A percentile compares a stretch with the other conserved stretches of the same genome.
Evolutionary conservation across 2,888 invertebrate species (phyloP).

Genomic region (Syrista parreyssii): DNA sequence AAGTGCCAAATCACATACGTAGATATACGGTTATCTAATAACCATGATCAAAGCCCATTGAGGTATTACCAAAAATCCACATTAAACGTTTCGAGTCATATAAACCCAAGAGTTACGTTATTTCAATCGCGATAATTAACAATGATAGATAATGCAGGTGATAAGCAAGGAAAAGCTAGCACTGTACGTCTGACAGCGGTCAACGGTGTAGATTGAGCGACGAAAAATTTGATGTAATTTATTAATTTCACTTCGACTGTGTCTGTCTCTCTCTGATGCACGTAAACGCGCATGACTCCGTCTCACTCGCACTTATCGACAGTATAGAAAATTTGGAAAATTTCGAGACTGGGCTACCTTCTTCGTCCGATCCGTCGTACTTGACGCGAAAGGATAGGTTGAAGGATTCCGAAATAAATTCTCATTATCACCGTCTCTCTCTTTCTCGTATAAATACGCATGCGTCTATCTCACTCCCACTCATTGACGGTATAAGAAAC

Average conservation of each 20-base stretch:
- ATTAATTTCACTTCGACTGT: background rate
- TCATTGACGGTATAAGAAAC: background rate
- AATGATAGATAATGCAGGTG: background rate
- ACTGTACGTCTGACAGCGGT: background rate
- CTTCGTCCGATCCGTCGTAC: too few relatives aligned
- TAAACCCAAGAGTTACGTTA: background rate
- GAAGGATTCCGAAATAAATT: background rate
- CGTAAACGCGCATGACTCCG: background rate
- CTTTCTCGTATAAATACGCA: background rate
- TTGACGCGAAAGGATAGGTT: too few relatives aligned
- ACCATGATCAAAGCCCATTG: background rate
- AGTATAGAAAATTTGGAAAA: background rate
- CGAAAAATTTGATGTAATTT: background rate
- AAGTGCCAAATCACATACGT: constrained; percentile 40
- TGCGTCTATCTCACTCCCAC: background rate
- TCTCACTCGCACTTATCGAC: background rate
- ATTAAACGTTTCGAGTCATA: background rate
- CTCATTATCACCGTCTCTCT: background rate
- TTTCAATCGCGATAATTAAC: background rate
- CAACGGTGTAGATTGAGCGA: background rate
- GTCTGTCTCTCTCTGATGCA: background rate
- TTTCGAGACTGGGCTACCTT: too few relatives aligned
- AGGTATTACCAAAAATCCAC: background rate
- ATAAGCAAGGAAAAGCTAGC: background rate
- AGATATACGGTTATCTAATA: background rate